Base-by-base conservation (phyloP, 2,888 invertebrate species). In the Meteorus colon region DNA sequence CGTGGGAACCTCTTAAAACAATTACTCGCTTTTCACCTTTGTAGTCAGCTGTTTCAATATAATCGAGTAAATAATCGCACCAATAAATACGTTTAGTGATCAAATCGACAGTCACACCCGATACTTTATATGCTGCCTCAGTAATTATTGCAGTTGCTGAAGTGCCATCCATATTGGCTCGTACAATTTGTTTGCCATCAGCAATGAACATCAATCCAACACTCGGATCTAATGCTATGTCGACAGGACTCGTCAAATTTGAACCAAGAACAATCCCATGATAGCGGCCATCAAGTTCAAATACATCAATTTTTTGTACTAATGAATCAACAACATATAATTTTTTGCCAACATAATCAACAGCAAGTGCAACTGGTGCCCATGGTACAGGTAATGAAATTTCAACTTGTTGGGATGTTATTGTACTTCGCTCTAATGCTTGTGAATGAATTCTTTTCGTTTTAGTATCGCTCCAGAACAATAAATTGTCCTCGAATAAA, bases 311-410 rank as follows among this genome's bases (percentile, higher is more conserved):
- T 91, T 97, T 97, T 89, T 97, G 96, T 0, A 97, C 97, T 29
- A 97, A 92, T 27, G 95, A 94, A 89, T 99, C 98, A 0, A 97
- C 97, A 27, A 98, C 96, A 90, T 98, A 99, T 10, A 99, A 92
- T 89, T 98, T 98, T 89, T 97, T 96, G 0, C 97, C 97, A 62
- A 99, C 94, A 97, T 98, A 99, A 91, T 99, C 99, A 19, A 98
- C 95, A 10, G 99, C 98, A 69, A 99, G 89, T 0, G 97, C 95
- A 0, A 96, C 95, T 0, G 97, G 97, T 0, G 96, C 93, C 97
- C 97, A 97, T 0, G 96, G 95, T 0, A 96, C 96, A 0, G 96
- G 94, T 41, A 96, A 90, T 0, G 94, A 91, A 80, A 96, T 94
- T 85, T 96, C 96, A 8, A 91, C 89, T 78, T 92, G 66, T 71